Evolutionary conservation across 2,888 invertebrate genomes (phyloP).

Genomic region (Luperina nickerlii): DNA sequence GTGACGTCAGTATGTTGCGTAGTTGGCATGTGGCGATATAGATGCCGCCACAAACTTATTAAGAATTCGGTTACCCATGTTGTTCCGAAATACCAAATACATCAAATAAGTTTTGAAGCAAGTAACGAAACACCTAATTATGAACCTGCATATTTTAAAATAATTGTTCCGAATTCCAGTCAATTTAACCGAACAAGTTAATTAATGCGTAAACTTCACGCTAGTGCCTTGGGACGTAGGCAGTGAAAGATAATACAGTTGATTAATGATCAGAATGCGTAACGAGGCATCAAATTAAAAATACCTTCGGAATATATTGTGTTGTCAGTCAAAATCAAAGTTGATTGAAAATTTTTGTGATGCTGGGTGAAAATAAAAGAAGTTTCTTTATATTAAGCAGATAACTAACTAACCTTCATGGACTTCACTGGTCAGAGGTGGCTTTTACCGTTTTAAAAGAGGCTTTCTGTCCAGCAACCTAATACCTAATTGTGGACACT

Average conservation of each 20-base stretch:
- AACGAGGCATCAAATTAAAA: conserved; percentile 59
- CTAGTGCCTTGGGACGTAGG: conserved; percentile 5
- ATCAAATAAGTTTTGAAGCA: background rate
- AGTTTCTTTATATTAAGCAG: background rate
- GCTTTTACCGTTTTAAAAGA: background rate
- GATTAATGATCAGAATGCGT: conserved; percentile 37
- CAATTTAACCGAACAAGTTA: conserved; percentile 34
- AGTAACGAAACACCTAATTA: conserved; percentile 13
- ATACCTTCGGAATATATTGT: conserved; percentile 37
- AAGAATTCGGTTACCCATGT: background rate
- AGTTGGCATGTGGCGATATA: background rate
- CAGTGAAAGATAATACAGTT: conserved; percentile 29
- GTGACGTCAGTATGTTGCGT: background rate
- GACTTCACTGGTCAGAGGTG: background rate
- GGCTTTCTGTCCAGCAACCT: no score
- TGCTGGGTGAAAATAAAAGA: conserved; percentile 10
- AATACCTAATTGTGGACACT: no score
- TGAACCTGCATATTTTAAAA: conserved; percentile 19
- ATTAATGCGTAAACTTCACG: conserved; percentile 48
- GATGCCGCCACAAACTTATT: background rate
- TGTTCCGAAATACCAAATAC: background rate
- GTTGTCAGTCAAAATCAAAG: conserved; percentile 35
- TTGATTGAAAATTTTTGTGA: conserved; percentile 27
- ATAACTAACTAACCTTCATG: background rate
- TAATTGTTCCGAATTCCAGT: conserved; percentile 44